phyloP scores from a whole-genome alignment of 2,113 vertebrate genomes.

The Xerus inauris region DNA sequence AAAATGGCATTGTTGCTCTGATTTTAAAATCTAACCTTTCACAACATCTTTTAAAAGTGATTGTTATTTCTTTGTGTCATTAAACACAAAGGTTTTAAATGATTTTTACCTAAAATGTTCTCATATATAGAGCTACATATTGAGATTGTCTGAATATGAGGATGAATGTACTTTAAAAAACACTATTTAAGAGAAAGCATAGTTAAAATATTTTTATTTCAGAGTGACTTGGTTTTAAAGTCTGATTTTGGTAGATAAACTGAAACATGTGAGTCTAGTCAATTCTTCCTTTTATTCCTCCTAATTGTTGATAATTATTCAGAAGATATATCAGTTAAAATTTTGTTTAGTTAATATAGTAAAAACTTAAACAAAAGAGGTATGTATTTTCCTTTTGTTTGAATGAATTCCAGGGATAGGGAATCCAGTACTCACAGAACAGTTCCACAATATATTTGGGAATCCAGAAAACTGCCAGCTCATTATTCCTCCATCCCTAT shows the following conservation, averaged over 20 bases:
- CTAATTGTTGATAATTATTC: neutral
- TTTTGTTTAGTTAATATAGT: neutral
- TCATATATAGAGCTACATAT: constrained; percentile 47
- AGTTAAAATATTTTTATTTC: constrained; percentile 12
- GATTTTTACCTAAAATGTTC: neutral
- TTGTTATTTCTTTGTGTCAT: constrained; percentile 54
- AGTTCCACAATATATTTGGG: neutral
- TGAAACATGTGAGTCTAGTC: neutral
- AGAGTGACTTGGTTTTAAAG: neutral
- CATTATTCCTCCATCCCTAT: neutral
- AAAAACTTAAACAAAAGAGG: neutral
- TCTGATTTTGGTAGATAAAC: neutral
- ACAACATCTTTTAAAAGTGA: constrained; percentile 31
- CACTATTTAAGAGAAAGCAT: neutral
- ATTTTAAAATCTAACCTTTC: constrained; percentile 32
- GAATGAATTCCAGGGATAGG: neutral
- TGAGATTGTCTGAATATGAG: constrained; percentile 27
- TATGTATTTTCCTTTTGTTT: neutral
- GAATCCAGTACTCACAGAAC: neutral
- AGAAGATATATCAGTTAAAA: neutral
- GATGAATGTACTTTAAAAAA: constrained; percentile 40
- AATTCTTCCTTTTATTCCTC: neutral
- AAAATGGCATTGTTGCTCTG: constrained; percentile 52
- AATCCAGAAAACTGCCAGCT: neutral
- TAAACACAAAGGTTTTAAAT: constrained; percentile 57